Base-by-base conservation (phyloP, 2,888 invertebrate genomes). In the Drosophila ezoana region DNA sequence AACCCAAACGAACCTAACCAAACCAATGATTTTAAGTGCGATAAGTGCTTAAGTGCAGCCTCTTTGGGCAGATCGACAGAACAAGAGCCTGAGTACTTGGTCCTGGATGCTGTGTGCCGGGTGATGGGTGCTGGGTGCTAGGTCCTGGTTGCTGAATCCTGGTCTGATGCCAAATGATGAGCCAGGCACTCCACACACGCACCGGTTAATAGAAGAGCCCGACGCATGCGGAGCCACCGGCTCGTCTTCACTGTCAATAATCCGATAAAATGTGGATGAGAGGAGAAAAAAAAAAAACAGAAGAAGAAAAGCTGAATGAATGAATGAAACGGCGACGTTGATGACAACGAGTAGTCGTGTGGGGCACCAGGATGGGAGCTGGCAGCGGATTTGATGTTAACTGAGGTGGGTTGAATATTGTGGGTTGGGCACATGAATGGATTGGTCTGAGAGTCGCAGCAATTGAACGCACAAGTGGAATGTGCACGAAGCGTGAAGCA, bases 391-490 rank as follows among this genome's bases (percentile, higher is more conserved):
- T 43, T 43, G 13, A 52, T 53, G 57, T 57, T 48, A 53, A 51
- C 35, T 47, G 49, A 53, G 61, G 16, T 38, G 48, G 40, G 35
- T 33, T 59, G 38, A 49, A 13, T n/a, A 28, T 35, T 48, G 44
- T 45, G 40, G 52, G 23, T 37, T 28, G 33, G 16, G 37, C 59
- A 18, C 13, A 40, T 45, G 56, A 40, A 58, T 58, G 49, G 59
- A 58, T 52, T 64, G 56, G 53, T 41, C 18, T 16, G 51, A 49
- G 61, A 60, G 57, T 60, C 61, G 60, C 59, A 79, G 76, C 82
- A 74, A 76, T 83, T 81, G 81, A 81, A 74, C 81, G 74, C 62
- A 72, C 72, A 79, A 79, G 72, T 85, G 82, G 74, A 82, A 76
- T 82, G 74, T 76, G 73, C 80, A 82, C 66, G 68, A 74, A 71